Conservation (phyloP, 2,113 vertebrate genomes). For the Megatriorchis doriae region DNA sequence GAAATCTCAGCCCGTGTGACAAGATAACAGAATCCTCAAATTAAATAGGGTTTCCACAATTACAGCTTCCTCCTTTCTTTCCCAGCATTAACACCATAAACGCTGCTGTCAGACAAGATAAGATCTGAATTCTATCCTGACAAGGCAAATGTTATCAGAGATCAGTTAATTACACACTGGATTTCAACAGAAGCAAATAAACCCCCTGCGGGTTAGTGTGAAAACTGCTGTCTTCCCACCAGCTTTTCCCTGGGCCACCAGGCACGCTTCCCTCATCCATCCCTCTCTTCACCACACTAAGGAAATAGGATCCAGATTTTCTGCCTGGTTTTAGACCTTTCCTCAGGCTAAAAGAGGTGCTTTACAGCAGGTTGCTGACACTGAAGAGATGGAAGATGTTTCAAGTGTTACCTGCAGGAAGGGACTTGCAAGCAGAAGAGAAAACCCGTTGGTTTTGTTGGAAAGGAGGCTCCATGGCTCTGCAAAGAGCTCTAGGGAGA, state of each 20-base stretch:
- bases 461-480: not conserved
- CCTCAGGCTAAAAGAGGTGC: not conserved
- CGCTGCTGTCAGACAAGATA: constrained; percentile 60
- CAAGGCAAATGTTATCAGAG: constrained; percentile 64
- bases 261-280: not conserved
- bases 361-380: not conserved
- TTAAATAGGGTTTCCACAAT: constrained; percentile 59
- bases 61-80: constrained; percentile 43
- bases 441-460: not conserved
- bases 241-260: not conserved
- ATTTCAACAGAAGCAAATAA: constrained; percentile 40
- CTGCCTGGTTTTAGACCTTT: not conserved
- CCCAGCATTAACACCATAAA: constrained; percentile 54
- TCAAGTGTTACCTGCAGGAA: not conserved
- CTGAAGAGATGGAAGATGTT: not conserved
- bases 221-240: not conserved
- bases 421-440: not conserved
- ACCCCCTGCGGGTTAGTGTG: not conserved
- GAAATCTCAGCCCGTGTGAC: constrained; percentile 44
- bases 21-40: constrained; percentile 66
- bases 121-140: constrained; percentile 61
- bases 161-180: constrained; percentile 65
- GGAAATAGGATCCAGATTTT: not conserved
- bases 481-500: not conserved
- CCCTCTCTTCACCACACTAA: rapidly evolving